Base-by-base conservation (phyloP, 2,113 vertebrate genomes). In the Stictonetta naevosa region DNA sequence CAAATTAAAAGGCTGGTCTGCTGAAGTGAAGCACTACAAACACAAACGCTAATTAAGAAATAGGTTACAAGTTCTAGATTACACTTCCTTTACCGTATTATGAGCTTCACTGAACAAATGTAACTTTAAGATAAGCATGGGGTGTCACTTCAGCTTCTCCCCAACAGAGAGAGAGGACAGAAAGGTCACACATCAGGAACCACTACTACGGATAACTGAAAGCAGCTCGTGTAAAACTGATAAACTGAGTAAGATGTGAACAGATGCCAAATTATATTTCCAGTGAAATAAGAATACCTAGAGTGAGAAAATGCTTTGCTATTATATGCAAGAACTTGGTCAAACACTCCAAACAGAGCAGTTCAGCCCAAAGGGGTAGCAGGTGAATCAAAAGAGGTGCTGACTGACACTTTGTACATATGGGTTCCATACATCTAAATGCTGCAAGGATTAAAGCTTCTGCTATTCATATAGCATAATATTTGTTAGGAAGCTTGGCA, bases 341-440 rank as follows among this genome's bases (percentile, higher is more conserved):
- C 63, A 26, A 68, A 80, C 44, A 60, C 52, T 71, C 56, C 38
- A 66, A 81, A 42, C 8, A 52, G 5, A 56, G 31, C 8, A 71
- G 48, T 42, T 85, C 33, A 50, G 62, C 56, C 83, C 60, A 81
- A 48, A 56, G 77, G 46, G 6, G 26, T 4, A 56, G 42, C 34
- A 79, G n/a, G 29, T 25, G 56, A 83, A 90, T 11, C 22, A 52
- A 46, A 73, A 46, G 34, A 90, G 19, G 10, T 22, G 21, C 63
- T 44, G 44, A 40, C 1, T 20, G 10, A 17, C n/a, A 60, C 33
- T 42, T 58, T 12, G 10, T 11, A 46, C 6, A 5, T 12, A 67
- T 0, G 0, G 8, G 15, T 15, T 74, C 46, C 36, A 11, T 11
- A 21, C 4, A 50, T 11, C 11, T 63, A 48, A 77, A 71, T 28